A percentile compares a stretch with the other conserved stretches of the same genome.
Conservation (phyloP, 2,797 vertebrate species). For the Microtus agrestis region DNA sequence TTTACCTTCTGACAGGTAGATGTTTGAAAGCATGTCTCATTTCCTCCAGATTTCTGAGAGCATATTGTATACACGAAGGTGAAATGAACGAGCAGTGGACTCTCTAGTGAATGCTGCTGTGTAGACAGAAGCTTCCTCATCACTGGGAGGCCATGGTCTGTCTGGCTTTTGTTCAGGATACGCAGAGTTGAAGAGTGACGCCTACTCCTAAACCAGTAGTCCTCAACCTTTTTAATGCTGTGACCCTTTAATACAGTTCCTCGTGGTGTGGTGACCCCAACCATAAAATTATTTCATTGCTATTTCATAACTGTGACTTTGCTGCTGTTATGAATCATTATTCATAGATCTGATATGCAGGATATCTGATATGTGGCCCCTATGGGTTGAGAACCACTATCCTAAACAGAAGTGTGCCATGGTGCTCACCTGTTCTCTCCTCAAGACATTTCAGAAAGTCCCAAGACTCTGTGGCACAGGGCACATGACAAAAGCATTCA, state of each 20-base stretch:
- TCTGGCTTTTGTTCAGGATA: neutral
- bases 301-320: neutral
- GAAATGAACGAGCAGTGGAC: neutral
- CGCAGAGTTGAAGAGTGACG: neutral
- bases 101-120: neutral
- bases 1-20: neutral
- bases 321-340: neutral
- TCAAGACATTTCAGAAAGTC: constrained; percentile 12
- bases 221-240: neutral
- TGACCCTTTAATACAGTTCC: neutral
- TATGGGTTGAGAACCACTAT: neutral
- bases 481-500: neutral
- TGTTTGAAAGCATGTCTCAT: constrained; percentile 36
- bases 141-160: neutral
- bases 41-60: constrained; percentile 50
- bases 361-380: neutral
- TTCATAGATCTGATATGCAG: neutral
- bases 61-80: neutral
- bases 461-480: neutral
- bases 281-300: neutral
- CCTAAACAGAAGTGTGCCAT: neutral
- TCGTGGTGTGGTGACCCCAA: neutral
- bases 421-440: neutral
- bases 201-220: neutral
- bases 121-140: neutral